Percentiles rank a stretch among this genome's conserved stretches.
phyloP scores from a whole-genome alignment of 2,797 vertebrate species.

The Myotis myotis region DNA sequence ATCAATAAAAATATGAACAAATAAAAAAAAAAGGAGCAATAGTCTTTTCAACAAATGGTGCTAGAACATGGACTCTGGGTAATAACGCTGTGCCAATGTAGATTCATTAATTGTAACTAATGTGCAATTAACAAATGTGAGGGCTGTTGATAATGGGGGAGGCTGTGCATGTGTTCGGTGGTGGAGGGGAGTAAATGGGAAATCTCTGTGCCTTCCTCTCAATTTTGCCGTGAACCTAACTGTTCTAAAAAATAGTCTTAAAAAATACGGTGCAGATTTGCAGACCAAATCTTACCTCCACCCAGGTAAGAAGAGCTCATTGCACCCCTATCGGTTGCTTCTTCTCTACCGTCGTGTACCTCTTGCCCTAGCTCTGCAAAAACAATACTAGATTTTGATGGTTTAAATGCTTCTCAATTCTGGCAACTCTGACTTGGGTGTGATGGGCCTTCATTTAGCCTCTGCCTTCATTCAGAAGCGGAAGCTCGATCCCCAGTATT shows the following conservation, averaged over 20 bases:
- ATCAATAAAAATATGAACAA: no score
- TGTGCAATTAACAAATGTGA: not conserved
- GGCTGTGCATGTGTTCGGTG: not conserved
- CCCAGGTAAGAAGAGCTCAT: not conserved
- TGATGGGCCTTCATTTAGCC: not conserved
- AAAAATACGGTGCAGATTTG: not conserved
- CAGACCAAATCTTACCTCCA: not conserved
- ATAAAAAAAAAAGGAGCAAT: no score
- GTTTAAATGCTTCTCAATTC: not conserved
- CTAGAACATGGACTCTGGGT: not conserved
- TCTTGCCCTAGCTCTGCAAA: not conserved
- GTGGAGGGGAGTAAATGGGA: not conserved
- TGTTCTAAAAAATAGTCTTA: not conserved
- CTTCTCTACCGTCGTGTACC: rapidly evolving
- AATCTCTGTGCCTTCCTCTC: not conserved
- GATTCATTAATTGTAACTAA: not conserved
- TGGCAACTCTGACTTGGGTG: not conserved
- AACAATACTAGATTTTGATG: not conserved
- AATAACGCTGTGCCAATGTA: not conserved
- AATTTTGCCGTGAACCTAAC: not conserved
- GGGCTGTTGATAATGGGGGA: not conserved
- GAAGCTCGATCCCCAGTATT: not conserved
- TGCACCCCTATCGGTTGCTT: not conserved
- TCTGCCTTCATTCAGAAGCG: not conserved
- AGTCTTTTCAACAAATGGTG: not conserved